Evolutionary conservation across 2,113 vertebrate genomes (phyloP).

Genomic region (Cryptotis parvus): DNA sequence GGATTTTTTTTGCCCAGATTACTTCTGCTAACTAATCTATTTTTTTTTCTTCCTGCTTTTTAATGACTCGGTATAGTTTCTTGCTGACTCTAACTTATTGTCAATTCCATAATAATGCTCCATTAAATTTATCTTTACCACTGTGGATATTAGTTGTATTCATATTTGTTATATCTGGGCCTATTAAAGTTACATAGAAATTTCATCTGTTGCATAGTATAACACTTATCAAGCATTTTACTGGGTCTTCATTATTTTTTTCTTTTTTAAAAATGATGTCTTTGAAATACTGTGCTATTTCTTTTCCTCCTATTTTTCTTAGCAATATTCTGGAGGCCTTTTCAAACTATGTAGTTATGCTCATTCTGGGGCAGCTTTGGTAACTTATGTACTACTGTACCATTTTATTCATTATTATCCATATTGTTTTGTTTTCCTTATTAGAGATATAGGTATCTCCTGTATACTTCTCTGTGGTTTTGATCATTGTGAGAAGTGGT

Average conservation of each 20-base stretch:
- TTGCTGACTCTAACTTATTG: neutral
- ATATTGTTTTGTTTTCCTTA: neutral
- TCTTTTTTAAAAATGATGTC: neutral
- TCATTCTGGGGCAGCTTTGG: neutral
- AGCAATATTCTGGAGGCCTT: neutral
- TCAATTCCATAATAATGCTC: neutral
- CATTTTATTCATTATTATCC: neutral
- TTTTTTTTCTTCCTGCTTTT: neutral
- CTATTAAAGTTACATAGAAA: neutral
- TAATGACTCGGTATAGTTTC: neutral
- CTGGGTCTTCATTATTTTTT: neutral
- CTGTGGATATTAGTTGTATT: neutral
- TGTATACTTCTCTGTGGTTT: neutral
- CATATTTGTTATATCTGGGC: neutral
- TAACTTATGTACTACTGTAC: neutral
- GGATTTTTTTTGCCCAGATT: neutral
- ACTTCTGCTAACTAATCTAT: neutral
- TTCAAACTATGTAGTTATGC: neutral
- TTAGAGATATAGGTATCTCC: neutral
- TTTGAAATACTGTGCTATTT: neutral
- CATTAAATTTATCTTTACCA: neutral
- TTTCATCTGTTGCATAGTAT: neutral
- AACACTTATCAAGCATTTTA: neutral
- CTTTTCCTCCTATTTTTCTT: neutral
- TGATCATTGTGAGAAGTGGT: accelerated